These are phyloP conservation scores for Hippocampus guttulatus DNA, from an alignment of 2,113 vertebrate species.

Conservation along the genomic window DNA sequence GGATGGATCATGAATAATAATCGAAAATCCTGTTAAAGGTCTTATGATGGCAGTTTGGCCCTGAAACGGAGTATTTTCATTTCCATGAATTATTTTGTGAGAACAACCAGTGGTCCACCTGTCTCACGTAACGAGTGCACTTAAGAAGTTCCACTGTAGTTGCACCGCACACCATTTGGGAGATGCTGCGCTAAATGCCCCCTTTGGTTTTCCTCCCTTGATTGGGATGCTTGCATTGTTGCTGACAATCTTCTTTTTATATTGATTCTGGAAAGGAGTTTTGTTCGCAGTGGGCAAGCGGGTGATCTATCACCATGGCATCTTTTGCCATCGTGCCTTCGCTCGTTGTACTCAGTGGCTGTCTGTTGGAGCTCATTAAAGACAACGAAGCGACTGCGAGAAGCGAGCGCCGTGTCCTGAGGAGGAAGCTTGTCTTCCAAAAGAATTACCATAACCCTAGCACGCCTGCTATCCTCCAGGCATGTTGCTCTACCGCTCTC, in stretches of 20 bases:
- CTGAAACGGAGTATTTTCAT: background rate
- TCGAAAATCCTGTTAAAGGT: too few species aligned
- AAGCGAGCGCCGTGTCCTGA: slow-evolving; percentile 48
- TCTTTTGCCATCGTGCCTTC: slow-evolving; percentile 14
- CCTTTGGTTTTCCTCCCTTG: background rate
- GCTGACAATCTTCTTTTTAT: slow-evolving; percentile 29
- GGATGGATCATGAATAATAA: too few species aligned
- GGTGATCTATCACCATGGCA: slow-evolving; percentile 30
- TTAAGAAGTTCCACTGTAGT: background rate
- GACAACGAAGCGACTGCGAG: slow-evolving; percentile 38
- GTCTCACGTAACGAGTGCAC: background rate
- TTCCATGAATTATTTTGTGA: background rate
- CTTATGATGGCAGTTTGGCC: background rate
- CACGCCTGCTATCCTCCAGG: slow-evolving; percentile 42
- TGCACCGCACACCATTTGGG: slow-evolving; percentile 8
- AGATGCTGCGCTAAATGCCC: slow-evolving; percentile 13
- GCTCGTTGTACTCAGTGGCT: slow-evolving; percentile 31
- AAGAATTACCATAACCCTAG: slow-evolving; percentile 57
- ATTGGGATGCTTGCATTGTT: background rate
- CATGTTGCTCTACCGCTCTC: slow-evolving; percentile 35
- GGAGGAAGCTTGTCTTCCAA: slow-evolving; percentile 57
- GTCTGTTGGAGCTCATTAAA: slow-evolving; percentile 60
- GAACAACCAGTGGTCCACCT: background rate
- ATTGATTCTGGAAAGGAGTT: slow-evolving; percentile 35
- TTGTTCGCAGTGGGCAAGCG: slow-evolving; percentile 33